Percentiles rank a stretch among this genome's conserved stretches.
Evolutionary conservation across 2,113 vertebrate species (phyloP).

Genomic region (Petrocephalus zakoni): DNA sequence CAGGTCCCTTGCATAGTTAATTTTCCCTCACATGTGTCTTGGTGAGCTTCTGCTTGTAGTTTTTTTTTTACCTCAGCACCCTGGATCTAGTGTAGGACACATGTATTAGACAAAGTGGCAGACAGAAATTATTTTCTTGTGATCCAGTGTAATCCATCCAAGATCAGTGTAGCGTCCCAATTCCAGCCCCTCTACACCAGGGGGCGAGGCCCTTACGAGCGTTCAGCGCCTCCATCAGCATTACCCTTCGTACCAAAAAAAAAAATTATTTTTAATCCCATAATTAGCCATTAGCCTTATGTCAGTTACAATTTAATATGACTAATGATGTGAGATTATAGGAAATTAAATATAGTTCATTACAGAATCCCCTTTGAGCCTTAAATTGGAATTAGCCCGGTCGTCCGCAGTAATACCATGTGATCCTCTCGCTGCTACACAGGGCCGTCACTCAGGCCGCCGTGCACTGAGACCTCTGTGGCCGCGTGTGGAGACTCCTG

Average conservation of each 20-base stretch:
- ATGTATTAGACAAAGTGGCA: too few relatives aligned
- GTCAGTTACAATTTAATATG: constrained; percentile 12
- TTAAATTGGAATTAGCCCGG: constrained; percentile 12
- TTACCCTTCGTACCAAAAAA: neutral
- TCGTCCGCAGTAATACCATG: neutral
- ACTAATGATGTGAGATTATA: constrained; percentile 21
- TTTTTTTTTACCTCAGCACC: too few relatives aligned
- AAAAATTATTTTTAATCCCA: constrained; percentile 9
- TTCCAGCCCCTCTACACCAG: too few relatives aligned
- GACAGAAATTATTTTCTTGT: too few relatives aligned
- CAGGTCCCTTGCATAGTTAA: too few relatives aligned
- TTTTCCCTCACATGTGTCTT: too few relatives aligned
- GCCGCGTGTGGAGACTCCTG: neutral
- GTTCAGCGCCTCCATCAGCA: neutral
- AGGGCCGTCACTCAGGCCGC: neutral
- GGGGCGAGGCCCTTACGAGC: neutral
- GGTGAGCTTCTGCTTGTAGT: too few relatives aligned
- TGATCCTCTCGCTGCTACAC: neutral
- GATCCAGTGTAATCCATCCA: neutral
- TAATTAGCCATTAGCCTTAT: constrained; percentile 13
- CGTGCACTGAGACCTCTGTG: neutral
- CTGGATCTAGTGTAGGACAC: too few relatives aligned
- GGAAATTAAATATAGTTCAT: constrained; percentile 19
- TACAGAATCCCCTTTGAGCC: constrained; percentile 13
- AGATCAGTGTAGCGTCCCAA: neutral